Evolutionary conservation across 2,888 invertebrate genomes (phyloP), one percentile per base, ranked within the genome.

Genomic region (Helobdella robusta): DNA sequence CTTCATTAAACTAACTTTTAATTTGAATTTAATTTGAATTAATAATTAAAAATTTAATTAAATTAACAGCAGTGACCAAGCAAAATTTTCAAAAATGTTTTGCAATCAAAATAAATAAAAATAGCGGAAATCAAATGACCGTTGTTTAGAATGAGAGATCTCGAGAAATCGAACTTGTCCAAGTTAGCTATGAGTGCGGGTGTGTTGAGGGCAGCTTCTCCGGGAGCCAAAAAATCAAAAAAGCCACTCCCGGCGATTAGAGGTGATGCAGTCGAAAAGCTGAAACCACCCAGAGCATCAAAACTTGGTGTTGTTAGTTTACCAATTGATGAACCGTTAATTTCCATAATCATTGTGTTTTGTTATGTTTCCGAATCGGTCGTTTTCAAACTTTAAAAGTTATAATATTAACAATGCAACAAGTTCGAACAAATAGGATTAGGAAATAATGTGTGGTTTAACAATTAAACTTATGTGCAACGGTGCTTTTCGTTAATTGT

Each of bases 301-400:
- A 61, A 61, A 44, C 46, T 61, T 3, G 61, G 61, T n/a, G 61
- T 61, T 28, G 36, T 32, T n/a, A 28, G 25, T 30, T 61, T 61
- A 18, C 61, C 61, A 25, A 36, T 23, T 2, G 61, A 61, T 28
- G n/a, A 20, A 3, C 30, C 30, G 20, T 36, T 44, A 4, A 36
- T 61, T 61, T 61, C 61, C 28, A 61, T 61, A 44, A 61, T 61
- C 61, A 61, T 61, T 44, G n/a, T n/a, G n/a, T n/a, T n/a, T n/a
- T n/a, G n/a, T n/a, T n/a, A n/a, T n/a, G n/a, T n/a, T n/a, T n/a
- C n/a, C n/a, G n/a, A n/a, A n/a, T n/a, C n/a, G n/a, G n/a, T n/a
- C n/a, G n/a, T n/a, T n/a, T n/a, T n/a, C n/a, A n/a, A n/a, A n/a
- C n/a, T n/a, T n/a, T n/a, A n/a, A n/a, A n/a, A n/a, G n/a, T n/a